phyloP scores from a whole-genome alignment of 2,797 vertebrate genomes.

The Alfaro cultratus region DNA sequence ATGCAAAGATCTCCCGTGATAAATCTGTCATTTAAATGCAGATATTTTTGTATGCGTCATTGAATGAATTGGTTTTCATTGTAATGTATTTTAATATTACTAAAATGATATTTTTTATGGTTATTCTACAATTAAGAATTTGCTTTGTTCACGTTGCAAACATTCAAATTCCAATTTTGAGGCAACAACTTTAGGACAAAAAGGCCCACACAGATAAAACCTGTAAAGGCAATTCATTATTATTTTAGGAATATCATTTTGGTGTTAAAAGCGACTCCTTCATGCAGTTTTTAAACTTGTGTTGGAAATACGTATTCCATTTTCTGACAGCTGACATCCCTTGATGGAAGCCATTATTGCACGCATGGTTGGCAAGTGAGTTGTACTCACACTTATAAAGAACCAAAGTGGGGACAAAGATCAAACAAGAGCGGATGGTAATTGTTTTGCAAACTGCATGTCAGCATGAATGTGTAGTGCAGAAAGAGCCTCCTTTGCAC shows the following conservation, averaged over 20 bases:
- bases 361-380: slow-evolving; percentile 63
- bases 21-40: not conserved
- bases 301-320: slow-evolving; percentile 58
- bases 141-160: slow-evolving; percentile 1
- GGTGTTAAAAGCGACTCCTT: slow-evolving; percentile 47
- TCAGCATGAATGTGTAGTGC: slow-evolving; percentile 62
- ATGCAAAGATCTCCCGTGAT: not conserved
- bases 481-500: slow-evolving; percentile 67
- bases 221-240: slow-evolving; percentile 60
- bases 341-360: slow-evolving; percentile 71
- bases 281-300: slow-evolving; percentile 60
- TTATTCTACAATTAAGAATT: not conserved
- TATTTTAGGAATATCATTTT: slow-evolving; percentile 74
- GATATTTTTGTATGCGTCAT: not conserved
- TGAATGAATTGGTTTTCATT: not conserved
- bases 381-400: slow-evolving; percentile 64
- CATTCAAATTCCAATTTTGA: not conserved
- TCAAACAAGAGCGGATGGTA: slow-evolving; percentile 74
- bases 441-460: slow-evolving; percentile 79
- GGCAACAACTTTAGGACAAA: slow-evolving; percentile 8
- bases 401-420: slow-evolving; percentile 71
- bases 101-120: not conserved
- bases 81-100: not conserved
- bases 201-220: slow-evolving; percentile 17
- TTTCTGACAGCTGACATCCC: slow-evolving; percentile 60